These are phyloP conservation scores for Pseudolaguvia tuberculata DNA, from an alignment of 2,113 vertebrate genomes.

Conservation along the genomic window DNA sequence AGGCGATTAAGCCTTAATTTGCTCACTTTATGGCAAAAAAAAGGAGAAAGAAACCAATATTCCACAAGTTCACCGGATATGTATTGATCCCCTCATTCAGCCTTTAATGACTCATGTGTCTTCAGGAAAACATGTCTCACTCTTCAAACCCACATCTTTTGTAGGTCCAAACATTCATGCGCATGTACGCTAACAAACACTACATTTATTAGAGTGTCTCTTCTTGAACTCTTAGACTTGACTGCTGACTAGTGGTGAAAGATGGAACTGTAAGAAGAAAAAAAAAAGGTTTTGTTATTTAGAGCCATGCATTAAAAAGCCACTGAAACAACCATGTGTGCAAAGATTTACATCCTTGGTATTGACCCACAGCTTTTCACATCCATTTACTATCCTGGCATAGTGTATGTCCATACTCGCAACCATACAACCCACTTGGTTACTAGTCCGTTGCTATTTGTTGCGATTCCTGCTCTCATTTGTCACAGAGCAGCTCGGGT, in stretches of 20 bases:
- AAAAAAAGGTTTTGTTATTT: not conserved
- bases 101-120: constrained; percentile 17
- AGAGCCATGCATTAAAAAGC: not conserved
- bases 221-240: constrained; percentile 38
- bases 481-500: constrained; percentile 30
- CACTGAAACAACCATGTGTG: not conserved
- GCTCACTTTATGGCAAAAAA: constrained; percentile 29
- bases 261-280: not conserved
- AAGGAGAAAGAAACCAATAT: constrained; percentile 5
- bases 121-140: constrained; percentile 2
- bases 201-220: not conserved
- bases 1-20: constrained; percentile 38
- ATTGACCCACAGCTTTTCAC: not conserved
- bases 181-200: constrained; percentile 14
- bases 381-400: not conserved
- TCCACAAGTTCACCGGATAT: constrained; percentile 37
- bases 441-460: constrained; percentile 7
- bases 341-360: not conserved
- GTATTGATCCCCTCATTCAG: constrained; percentile 40
- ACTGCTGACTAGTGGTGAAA: constrained; percentile 47
- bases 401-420: not conserved
- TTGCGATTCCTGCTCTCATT: constrained; percentile 35
- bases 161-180: constrained; percentile 3
- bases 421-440: constrained; percentile 16
- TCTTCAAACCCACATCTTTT: not conserved